These are phyloP conservation scores for Ridgeia piscesae DNA, from an alignment of 1,140 invertebrate genomes.

Conservation along the genomic window DNA sequence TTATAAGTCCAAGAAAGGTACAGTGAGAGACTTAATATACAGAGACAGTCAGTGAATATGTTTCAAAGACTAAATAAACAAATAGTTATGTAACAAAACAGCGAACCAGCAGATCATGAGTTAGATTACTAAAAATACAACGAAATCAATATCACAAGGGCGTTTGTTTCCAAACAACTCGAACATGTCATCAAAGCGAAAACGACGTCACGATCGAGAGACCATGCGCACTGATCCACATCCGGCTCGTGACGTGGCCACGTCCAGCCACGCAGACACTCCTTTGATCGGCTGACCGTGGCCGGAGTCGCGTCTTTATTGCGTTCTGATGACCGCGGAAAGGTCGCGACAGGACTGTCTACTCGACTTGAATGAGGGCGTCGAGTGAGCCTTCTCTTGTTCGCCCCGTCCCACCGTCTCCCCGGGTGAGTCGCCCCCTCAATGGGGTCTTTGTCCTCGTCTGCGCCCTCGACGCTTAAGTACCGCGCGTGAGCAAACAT, in stretches of 20 bases:
- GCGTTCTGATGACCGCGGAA: not conserved
- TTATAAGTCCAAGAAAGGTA: too few relatives aligned
- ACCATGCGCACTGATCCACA: not conserved
- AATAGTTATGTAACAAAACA: too few relatives aligned
- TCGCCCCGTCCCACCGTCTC: not conserved
- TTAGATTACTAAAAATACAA: not conserved
- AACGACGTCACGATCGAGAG: not conserved
- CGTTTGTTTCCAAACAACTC: not conserved
- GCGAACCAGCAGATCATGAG: too few relatives aligned
- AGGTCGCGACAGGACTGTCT: too few relatives aligned
- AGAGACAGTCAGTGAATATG: too few relatives aligned
- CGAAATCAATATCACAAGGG: not conserved
- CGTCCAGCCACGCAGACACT: not conserved
- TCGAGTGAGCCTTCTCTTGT: not conserved
- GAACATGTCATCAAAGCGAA: not conserved
- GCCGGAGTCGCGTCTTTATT: not conserved
- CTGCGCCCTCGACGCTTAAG: not conserved
- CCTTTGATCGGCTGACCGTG: not conserved
- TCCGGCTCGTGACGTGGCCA: not conserved
- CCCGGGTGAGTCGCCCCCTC: not conserved
- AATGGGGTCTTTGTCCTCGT: not conserved
- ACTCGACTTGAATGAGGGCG: not conserved
- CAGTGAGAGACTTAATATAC: too few relatives aligned
- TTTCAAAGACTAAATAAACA: too few relatives aligned
- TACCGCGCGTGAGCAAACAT: not conserved